Conservation (phyloP, 2,113 vertebrate species). For the Lagenorhynchus albirostris region DNA sequence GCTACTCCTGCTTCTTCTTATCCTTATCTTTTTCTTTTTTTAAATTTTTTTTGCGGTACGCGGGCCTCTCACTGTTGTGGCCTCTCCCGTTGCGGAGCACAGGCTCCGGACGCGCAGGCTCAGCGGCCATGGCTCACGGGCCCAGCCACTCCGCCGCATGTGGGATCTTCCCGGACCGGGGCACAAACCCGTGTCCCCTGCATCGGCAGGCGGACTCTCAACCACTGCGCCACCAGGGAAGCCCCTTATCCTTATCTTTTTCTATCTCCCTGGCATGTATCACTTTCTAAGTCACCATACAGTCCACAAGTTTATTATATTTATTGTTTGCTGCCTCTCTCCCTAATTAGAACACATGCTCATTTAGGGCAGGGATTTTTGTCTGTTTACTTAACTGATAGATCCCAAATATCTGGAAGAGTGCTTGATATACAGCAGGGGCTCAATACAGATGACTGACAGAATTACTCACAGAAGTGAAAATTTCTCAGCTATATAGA, state of each 20-base stretch:
- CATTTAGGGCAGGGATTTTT: not conserved
- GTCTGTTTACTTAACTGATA: not conserved
- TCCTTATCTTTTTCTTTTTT: too few species aligned
- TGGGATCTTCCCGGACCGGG: too few species aligned
- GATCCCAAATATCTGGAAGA: not conserved
- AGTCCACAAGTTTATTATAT: not conserved
- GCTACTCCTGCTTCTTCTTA: too few species aligned
- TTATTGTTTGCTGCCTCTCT: not conserved
- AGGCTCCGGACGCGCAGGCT: too few species aligned
- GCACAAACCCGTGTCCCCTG: rapidly evolving
- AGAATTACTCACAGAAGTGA: not conserved
- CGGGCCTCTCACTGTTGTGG: too few species aligned
- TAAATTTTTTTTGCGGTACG: too few species aligned
- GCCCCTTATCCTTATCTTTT: not conserved
- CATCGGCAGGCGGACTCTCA: too few species aligned
- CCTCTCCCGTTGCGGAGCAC: too few species aligned
- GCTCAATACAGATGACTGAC: not conserved
- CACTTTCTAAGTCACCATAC: not conserved
- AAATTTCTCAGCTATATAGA: not conserved
- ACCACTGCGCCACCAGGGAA: too few species aligned
- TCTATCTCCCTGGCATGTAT: not conserved
- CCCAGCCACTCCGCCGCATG: too few species aligned
- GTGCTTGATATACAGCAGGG: not conserved
- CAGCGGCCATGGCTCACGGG: too few species aligned
- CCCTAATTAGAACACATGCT: not conserved